Evolutionary conservation across 2,888 invertebrate genomes (phyloP).

Genomic region (Amblyteles armatorius): DNA sequence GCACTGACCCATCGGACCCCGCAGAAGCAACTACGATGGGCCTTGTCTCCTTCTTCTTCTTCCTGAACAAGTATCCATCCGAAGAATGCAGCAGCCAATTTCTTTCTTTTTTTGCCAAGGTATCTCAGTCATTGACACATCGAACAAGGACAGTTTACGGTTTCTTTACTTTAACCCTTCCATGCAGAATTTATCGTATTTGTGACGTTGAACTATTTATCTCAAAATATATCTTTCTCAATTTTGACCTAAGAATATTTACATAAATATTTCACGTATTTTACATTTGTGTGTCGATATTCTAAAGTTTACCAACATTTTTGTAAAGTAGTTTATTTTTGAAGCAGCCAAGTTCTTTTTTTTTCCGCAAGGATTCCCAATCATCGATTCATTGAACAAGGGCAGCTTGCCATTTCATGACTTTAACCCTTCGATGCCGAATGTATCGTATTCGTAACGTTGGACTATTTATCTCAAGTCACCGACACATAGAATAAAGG

Average conservation of each 20-base stretch:
- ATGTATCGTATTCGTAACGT: no score
- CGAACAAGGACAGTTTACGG: neutral
- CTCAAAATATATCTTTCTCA: no score
- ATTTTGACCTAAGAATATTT: no score
- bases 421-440: neutral
- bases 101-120: neutral
- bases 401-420: neutral
- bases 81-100: slow-evolving; percentile 18
- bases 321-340: neutral
- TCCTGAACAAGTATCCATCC: neutral
- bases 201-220: no score
- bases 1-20: slow-evolving; percentile 28
- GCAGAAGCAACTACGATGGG: slow-evolving; percentile 17
- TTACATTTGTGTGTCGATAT: no score
- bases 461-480: no score
- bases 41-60: neutral
- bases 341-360: slow-evolving; percentile 1
- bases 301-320: neutral
- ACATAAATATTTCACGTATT: no score
- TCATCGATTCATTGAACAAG: neutral
- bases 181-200: no score
- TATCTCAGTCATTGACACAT: neutral
- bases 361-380: neutral
- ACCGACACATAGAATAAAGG: slow-evolving; percentile 1
- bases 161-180: neutral